These are phyloP conservation scores for Clusia tigrina DNA, from an alignment of 2,888 invertebrate genomes.

Conservation along the genomic window DNA sequence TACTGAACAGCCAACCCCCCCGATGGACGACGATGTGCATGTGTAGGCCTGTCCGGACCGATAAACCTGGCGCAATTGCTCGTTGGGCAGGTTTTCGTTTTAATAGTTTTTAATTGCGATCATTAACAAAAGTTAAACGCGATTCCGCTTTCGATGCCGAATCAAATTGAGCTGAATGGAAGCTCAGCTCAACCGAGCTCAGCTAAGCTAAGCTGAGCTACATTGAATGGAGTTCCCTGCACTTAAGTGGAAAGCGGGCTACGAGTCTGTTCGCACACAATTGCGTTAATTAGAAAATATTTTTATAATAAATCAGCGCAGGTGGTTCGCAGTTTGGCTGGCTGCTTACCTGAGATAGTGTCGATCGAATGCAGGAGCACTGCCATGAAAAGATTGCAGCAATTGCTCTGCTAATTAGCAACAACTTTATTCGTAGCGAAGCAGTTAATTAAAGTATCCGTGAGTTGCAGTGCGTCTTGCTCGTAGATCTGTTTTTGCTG, in stretches of 20 bases:
- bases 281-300: conserved; percentile 42
- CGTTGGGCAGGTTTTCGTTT: background rate
- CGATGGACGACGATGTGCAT: too few species aligned
- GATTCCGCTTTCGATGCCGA: background rate
- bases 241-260: too few species aligned
- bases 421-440: conserved; percentile 48
- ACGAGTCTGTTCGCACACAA: conserved; percentile 35
- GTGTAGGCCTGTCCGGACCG: too few species aligned
- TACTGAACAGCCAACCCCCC: too few species aligned
- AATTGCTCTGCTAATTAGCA: conserved; percentile 42
- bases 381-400: background rate
- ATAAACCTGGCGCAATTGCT: too few species aligned
- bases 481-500: background rate
- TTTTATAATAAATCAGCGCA: background rate
- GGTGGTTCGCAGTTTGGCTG: background rate
- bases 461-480: background rate
- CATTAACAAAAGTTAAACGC: background rate
- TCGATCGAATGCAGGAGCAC: too few species aligned
- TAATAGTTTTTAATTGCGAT: conserved; percentile 24
- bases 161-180: too few species aligned
- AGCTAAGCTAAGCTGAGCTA: background rate
- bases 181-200: too few species aligned
- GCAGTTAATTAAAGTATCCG: background rate
- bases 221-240: background rate
- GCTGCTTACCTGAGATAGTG: background rate